Percentiles rank a stretch among this genome's conserved stretches.
These are phyloP conservation scores for Sciaenops ocellatus DNA, from an alignment of 2,797 vertebrate genomes.

Conservation along the genomic window DNA sequence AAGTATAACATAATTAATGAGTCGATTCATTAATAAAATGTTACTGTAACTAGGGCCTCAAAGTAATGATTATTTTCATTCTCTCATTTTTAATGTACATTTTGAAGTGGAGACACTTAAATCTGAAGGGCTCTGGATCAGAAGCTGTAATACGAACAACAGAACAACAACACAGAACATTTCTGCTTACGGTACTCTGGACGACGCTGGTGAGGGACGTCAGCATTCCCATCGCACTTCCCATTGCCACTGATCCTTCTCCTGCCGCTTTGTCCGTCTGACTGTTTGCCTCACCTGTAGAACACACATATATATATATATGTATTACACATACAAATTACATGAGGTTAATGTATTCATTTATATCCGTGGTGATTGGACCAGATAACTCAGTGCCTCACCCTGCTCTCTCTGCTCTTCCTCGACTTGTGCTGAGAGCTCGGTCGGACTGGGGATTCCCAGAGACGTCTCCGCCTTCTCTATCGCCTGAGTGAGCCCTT, in stretches of 20 bases:
- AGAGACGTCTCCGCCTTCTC: constrained; percentile 97
- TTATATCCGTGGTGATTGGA: too few species aligned
- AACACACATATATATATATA: background rate
- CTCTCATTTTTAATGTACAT: background rate
- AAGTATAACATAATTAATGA: background rate
- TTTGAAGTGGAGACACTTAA: too few species aligned
- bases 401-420: constrained; percentile 65
- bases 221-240: constrained; percentile 91
- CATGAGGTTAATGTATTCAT: background rate
- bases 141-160: background rate
- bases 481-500: constrained; percentile 95
- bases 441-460: constrained; percentile 93
- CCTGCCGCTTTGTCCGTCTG: constrained; percentile 55
- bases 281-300: constrained; percentile 44
- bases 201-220: constrained; percentile 93
- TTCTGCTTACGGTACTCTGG: constrained; percentile 93
- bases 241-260: constrained; percentile 78
- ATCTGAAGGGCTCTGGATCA: too few species aligned
- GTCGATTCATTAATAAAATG: background rate
- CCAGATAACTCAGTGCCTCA: background rate
- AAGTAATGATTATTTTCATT: too few species aligned
- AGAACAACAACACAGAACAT: background rate
- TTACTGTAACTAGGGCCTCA: too few species aligned
- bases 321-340: background rate
- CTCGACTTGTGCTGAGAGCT: constrained; percentile 87